phyloP scores from a whole-genome alignment of 2,888 invertebrate genomes.

The Laspeyria flexula region DNA sequence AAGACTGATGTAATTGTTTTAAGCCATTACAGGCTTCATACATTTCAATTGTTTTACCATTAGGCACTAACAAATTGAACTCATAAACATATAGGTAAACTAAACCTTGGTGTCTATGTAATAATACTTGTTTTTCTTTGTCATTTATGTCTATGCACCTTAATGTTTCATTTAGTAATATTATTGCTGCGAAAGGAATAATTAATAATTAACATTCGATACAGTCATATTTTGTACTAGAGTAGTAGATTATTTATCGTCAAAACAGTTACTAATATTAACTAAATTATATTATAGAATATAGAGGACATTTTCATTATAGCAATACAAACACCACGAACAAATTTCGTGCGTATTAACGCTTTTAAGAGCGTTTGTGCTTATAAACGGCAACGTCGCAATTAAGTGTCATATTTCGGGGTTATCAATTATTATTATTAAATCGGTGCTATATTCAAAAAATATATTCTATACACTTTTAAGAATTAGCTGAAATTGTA shows the following conservation, averaged over 20 bases:
- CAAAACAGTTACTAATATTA: slow-evolving; percentile 19
- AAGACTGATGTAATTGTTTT: too few species aligned
- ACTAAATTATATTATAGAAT: slow-evolving; percentile 33
- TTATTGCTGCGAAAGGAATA: slow-evolving; percentile 33
- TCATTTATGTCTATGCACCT: slow-evolving; percentile 21
- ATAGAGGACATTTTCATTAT: too few species aligned
- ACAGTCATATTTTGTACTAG: slow-evolving; percentile 8
- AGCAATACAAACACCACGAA: too few species aligned
- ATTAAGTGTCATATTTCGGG: too few species aligned
- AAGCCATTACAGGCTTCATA: too few species aligned
- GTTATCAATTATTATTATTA: too few species aligned
- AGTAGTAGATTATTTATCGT: slow-evolving; percentile 9
- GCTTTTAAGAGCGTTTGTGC: too few species aligned
- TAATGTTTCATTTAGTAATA: slow-evolving; percentile 21
- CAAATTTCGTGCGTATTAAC: too few species aligned
- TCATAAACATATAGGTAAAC: slow-evolving; percentile 33
- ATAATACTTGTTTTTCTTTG: slow-evolving; percentile 44
- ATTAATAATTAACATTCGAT: slow-evolving; percentile 17
- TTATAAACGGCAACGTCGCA: too few species aligned
- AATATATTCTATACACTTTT: too few species aligned
- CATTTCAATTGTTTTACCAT: slow-evolving; percentile 8
- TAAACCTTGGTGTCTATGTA: slow-evolving; percentile 45
- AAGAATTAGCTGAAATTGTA: too few species aligned
- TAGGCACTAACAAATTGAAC: slow-evolving; percentile 11
- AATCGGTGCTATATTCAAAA: too few species aligned